Evolutionary conservation across 2,888 invertebrate species (phyloP).

Genomic region (Rapana venosa): DNA sequence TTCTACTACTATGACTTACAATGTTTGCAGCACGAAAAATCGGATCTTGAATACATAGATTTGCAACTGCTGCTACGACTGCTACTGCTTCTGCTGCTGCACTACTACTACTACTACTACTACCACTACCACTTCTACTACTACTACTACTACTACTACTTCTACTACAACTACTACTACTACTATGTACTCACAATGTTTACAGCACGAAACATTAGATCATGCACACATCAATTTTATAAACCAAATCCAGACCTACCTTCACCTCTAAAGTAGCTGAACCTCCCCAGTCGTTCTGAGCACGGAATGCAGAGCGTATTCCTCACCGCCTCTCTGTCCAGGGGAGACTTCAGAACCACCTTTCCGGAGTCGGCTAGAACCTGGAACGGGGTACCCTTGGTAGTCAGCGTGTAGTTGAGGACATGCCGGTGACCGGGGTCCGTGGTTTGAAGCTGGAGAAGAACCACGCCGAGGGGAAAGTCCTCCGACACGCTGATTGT

Average conservation of each 20-base stretch:
- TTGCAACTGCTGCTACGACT: too few species aligned
- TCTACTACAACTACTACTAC: too few species aligned
- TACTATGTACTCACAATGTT: too few species aligned
- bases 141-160: too few species aligned
- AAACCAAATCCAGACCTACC: neutral
- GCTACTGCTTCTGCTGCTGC: too few species aligned
- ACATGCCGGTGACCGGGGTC: constrained; percentile 96
- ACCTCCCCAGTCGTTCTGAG: constrained; percentile 8
- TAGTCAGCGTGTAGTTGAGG: constrained; percentile 81
- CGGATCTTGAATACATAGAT: too few species aligned
- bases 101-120: too few species aligned
- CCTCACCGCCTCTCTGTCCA: constrained; percentile 87
- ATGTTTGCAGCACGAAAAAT: too few species aligned
- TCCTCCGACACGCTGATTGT: constrained; percentile 87
- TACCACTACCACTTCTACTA: too few species aligned
- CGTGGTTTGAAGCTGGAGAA: constrained; percentile 89
- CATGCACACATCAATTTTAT: too few species aligned
- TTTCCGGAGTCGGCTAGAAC: constrained; percentile 93
- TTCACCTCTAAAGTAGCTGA: neutral
- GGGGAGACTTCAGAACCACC: constrained; percentile 87
- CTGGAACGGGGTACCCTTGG: constrained; percentile 88
- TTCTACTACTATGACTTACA: too few species aligned
- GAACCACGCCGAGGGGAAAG: constrained; percentile 89
- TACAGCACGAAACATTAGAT: too few species aligned
- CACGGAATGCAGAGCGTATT: constrained; percentile 56